Percentiles rank a stretch among this genome's conserved stretches.
phyloP scores from a whole-genome alignment of 1,140 invertebrate genomes.

The Tigriopus japonicus region DNA sequence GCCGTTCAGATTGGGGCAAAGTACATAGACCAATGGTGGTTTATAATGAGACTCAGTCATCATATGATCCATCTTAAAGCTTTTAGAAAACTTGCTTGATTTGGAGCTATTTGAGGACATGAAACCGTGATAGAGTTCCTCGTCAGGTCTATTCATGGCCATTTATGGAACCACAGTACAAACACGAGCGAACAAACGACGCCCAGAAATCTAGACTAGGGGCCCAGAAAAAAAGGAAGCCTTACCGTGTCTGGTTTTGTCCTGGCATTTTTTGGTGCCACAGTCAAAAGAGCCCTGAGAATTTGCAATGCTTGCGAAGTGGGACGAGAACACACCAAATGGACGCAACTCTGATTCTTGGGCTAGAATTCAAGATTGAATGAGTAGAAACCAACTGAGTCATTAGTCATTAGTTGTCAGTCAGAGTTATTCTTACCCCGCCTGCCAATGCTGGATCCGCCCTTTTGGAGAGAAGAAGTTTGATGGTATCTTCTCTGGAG shows the following conservation, averaged over 20 bases:
- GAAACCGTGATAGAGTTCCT: too few relatives aligned
- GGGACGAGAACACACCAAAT: constrained; percentile 16
- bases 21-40: too few relatives aligned
- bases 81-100: too few relatives aligned
- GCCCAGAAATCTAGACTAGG: too few relatives aligned
- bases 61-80: too few relatives aligned
- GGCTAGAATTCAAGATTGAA: constrained; percentile 16
- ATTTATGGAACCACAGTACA: too few relatives aligned
- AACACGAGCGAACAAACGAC: too few relatives aligned
- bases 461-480: constrained; percentile 63
- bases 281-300: background rate
- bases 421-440: constrained; percentile 46
- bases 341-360: constrained; percentile 18
- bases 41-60: too few relatives aligned
- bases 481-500: constrained; percentile 83
- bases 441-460: constrained; percentile 78
- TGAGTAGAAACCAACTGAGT: background rate
- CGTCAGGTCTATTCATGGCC: too few relatives aligned
- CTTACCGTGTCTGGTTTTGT: constrained; percentile 11
- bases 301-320: constrained; percentile 16
- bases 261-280: constrained; percentile 7
- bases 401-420: background rate
- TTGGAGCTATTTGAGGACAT: too few relatives aligned
- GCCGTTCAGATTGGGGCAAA: too few relatives aligned
- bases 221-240: background rate